phyloP scores from a whole-genome alignment of 2,888 invertebrate species.

The Erpobdella octoculata region DNA sequence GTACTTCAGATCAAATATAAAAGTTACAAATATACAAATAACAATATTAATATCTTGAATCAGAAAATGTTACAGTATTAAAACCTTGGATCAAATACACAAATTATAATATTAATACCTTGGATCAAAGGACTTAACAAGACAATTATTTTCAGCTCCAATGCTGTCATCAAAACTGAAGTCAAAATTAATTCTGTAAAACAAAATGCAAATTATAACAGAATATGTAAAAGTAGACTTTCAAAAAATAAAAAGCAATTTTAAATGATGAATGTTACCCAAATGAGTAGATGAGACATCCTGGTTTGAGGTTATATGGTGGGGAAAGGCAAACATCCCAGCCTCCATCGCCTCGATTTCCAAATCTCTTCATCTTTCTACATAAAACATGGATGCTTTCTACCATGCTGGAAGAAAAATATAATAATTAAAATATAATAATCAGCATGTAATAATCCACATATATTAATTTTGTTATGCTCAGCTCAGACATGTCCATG shows the following conservation, averaged over 20 bases:
- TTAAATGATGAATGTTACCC: slow-evolving; percentile 33
- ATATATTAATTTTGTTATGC: too few relatives aligned
- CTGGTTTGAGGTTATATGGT: slow-evolving; percentile 41
- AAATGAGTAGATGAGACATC: slow-evolving; percentile 46
- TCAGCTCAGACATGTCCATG: too few relatives aligned
- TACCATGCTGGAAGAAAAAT: not conserved
- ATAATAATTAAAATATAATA: too few relatives aligned
- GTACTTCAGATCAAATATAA: too few relatives aligned
- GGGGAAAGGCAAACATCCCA: slow-evolving; percentile 47
- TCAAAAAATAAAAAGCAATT: not conserved
- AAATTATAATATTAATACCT: slow-evolving; percentile 22
- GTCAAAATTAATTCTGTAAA: slow-evolving; percentile 36
- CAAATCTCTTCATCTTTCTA: slow-evolving; percentile 23
- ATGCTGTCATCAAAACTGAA: slow-evolving; percentile 38
- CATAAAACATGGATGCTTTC: slow-evolving; percentile 12
- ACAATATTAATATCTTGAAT: not conserved
- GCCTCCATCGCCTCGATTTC: slow-evolving; percentile 43
- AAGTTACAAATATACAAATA: not conserved
- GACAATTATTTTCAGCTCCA: slow-evolving; percentile 39
- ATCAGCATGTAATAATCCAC: too few relatives aligned
- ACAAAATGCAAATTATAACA: not conserved
- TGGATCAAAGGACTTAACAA: slow-evolving; percentile 45
- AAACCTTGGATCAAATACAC: too few relatives aligned
- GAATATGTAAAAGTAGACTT: not conserved
- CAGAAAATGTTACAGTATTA: too few relatives aligned